Conservation (phyloP, 1,140 invertebrate species). For the Gonatopus flavifemur region DNA sequence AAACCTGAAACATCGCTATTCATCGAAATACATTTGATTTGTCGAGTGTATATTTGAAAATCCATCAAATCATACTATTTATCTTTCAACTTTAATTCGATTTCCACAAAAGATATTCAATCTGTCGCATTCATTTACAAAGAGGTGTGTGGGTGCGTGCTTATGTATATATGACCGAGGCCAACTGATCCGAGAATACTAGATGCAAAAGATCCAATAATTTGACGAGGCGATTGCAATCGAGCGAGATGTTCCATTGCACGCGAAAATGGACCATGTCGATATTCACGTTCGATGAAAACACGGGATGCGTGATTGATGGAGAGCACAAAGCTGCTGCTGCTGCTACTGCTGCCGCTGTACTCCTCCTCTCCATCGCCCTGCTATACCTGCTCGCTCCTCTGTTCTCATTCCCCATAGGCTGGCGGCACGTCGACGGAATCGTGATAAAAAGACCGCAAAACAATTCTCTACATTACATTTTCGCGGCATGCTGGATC, state of each 20-base stretch:
- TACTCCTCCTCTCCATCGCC: not conserved
- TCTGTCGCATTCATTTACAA: too few species aligned
- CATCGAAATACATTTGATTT: too few species aligned
- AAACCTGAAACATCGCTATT: too few species aligned
- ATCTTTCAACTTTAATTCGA: too few species aligned
- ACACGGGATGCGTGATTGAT: slow-evolving; percentile 52
- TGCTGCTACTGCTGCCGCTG: not conserved
- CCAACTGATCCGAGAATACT: slow-evolving; percentile 34
- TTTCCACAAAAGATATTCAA: too few species aligned
- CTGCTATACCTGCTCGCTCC: too few species aligned
- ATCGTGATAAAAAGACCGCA: slow-evolving; percentile 53
- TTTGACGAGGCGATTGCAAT: slow-evolving; percentile 54
- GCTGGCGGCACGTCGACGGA: slow-evolving; percentile 30
- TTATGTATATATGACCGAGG: slow-evolving; percentile 18
- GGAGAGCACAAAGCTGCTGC: slow-evolving; percentile 50
- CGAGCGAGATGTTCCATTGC: slow-evolving; percentile 43
- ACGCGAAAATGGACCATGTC: slow-evolving; percentile 50
- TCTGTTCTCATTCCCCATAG: not conserved
- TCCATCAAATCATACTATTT: too few species aligned
- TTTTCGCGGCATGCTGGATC: slow-evolving; percentile 38
- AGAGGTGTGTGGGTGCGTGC: too few species aligned
- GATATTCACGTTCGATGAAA: slow-evolving; percentile 49
- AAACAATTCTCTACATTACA: slow-evolving; percentile 53
- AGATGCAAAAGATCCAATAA: slow-evolving; percentile 55
- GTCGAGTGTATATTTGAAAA: too few species aligned